Conservation (phyloP, 2,888 invertebrate genomes). For the Galerucella pusilla region DNA sequence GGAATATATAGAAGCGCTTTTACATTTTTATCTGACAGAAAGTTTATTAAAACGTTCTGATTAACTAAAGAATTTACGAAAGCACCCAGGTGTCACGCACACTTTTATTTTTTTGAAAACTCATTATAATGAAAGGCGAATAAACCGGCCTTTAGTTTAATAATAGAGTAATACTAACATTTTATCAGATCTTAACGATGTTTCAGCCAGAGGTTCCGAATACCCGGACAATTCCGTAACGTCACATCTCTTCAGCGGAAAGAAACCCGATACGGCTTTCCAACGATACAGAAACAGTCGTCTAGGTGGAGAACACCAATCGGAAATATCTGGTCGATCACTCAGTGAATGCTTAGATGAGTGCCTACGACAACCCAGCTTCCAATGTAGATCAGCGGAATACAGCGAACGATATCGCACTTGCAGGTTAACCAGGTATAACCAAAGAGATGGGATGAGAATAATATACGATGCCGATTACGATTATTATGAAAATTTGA, state of each 20-base stretch:
- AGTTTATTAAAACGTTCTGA: no score
- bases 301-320: constrained; percentile 88
- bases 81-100: no score
- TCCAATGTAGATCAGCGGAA: constrained; percentile 89
- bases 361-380: constrained; percentile 88
- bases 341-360: constrained; percentile 92
- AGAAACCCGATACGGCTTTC: constrained; percentile 88
- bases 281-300: constrained; percentile 87
- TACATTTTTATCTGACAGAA: no score
- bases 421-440: constrained; percentile 86
- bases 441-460: constrained; percentile 88
- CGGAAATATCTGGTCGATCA: constrained; percentile 88
- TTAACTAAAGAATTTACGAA: no score
- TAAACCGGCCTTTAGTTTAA: background rate
- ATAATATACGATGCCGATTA: constrained; percentile 92
- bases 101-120: no score
- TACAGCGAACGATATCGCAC: constrained; percentile 88
- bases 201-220: constrained; percentile 87
- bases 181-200: constrained; percentile 1
- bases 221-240: constrained; percentile 89
- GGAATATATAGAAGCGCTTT: no score
- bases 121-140: no score
- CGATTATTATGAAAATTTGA: constrained; percentile 92
- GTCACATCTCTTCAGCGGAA: constrained; percentile 84
- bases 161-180: background rate